Percentiles rank a stretch among this genome's conserved stretches.
These are phyloP conservation scores for Punctoribates punctum DNA, from an alignment of 2,888 invertebrate species.

Conservation along the genomic window DNA sequence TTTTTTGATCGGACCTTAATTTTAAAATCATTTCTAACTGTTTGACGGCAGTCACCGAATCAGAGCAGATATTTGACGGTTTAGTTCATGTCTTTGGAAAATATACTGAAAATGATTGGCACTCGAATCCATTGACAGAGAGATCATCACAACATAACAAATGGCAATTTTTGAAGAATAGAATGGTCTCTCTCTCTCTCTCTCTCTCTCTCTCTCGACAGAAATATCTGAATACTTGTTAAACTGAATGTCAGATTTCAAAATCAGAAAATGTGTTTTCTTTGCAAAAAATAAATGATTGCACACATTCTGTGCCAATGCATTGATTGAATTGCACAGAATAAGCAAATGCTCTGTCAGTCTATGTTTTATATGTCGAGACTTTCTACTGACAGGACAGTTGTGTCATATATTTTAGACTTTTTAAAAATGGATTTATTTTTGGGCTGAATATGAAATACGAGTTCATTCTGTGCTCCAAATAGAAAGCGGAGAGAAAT, in stretches of 20 bases:
- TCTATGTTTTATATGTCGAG: no score
- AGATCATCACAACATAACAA: background rate
- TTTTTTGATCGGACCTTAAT: no score
- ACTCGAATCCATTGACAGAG: background rate
- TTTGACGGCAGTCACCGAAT: no score
- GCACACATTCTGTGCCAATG: conserved; percentile 14
- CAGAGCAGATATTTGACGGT: no score
- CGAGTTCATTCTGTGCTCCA: background rate
- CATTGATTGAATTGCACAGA: background rate
- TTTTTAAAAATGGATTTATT: no score
- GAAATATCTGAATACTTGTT: background rate
- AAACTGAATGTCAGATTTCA: conserved; percentile 8
- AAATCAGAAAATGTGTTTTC: background rate
- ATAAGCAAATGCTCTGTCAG: background rate
- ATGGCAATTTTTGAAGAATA: background rate
- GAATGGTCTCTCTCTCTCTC: background rate
- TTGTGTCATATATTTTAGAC: background rate
- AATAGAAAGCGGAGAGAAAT: no score
- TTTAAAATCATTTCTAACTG: no score
- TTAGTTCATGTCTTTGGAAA: no score
- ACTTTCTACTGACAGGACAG: background rate
- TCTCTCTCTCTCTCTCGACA: background rate
- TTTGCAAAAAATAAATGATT: background rate
- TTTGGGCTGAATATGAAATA: conserved; percentile 7
- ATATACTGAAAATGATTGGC: background rate